Base-by-base conservation (phyloP, 92 coral and sea anemone genomes). In the Bergia sp. region DNA sequence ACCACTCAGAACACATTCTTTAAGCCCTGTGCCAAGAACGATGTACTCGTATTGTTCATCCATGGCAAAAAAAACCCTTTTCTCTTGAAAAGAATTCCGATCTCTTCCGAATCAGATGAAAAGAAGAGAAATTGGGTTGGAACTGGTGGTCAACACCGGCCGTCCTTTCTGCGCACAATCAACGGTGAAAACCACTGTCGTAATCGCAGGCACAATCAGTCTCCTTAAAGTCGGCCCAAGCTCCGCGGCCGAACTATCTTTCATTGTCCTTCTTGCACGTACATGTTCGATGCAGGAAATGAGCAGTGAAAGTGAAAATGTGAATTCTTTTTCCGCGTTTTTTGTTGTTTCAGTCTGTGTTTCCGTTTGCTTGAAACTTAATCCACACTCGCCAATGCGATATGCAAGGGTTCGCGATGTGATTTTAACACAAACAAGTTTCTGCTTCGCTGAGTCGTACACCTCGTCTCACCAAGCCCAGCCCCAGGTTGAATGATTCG, bases 1-100 rank as follows among this genome's bases (percentile, higher is more conserved):
- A 29, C 99, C 98, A 55, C 99, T 96, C 86, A 96, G 80, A 77
- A 96, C 92, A 79, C 99, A 96, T 82, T 96, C 99, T 91, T 96
- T 96, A 15, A 96, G 94, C n/a, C 99, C 99, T 76, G 99, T 96
- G 49, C 99, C 99, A 11, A 96, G 92, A 64, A 96, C 93, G 74
- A 96, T 93, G 53, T 89, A 95, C 90, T 96, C 99, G 82, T 96
- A 96, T 29, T 96, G 95, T 76, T 87, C 91, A 89, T 96, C 92
- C 98, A 96, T 95, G 82, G 64, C 41, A 12, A 83, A 83, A 3
- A 0, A 4, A 44, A 69, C 23, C 45, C 76, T 69, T 82, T 83
- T 67, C 50, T 3, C 41, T 44, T 29, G 50, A 75, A 39, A 64
- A 67, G 49, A 41, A 9, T 38, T 21, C 5, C 73, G 57, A 80